Base-by-base conservation (phyloP, 2,113 vertebrate genomes). In the Thamnophis sirtalis region DNA sequence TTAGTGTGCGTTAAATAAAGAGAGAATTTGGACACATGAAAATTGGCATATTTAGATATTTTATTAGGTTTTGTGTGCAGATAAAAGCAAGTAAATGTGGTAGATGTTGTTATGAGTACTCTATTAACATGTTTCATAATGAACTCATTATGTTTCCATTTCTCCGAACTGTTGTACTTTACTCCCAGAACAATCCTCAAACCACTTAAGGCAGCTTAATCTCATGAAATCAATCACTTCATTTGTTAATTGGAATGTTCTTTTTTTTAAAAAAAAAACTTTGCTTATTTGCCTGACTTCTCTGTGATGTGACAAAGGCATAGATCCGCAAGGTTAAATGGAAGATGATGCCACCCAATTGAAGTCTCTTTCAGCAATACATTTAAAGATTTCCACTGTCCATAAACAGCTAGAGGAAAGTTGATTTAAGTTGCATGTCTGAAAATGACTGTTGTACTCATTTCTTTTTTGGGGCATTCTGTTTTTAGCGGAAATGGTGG, bases 21-120 rank as follows among this genome's bases (percentile, higher is more conserved):
- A 90, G 48, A 17, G 3, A 2, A 2, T 4, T 86, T 73, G 24
- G 56, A 24, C 33, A 11, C 84, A 90, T 92, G 63, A 53, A 50
- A 22, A 84, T 89, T 60, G 87, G 9, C 1, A 21, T 87, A 5
- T 89, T 93, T 91, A 89, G 73, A 63, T 53, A 85, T 89, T 92
- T 89, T 92, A 92, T 89, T 92, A 86, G 85, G 88, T 90, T 89
- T 93, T 80, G 73, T 80, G 56, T 13, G 51, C 26, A 43, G 50
- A 92, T 11, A 26, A 92, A 43, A 33, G 90, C 91, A 43, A 89
- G 38, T 9, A 54, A 24, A 89, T 93, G 2, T 21, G 17, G 51
- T n/a, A 22, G 56, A 60, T 49, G 88, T 50, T 24, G 68, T 13
- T 93, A 80, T 0, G 3, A 19, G 9, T 43, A 90, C 6, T 21